A percentile compares a stretch with the other conserved stretches of the same genome.
These are phyloP conservation scores for Petrocephalus microphthalmus DNA, from an alignment of 2,113 vertebrate genomes.

Conservation along the genomic window DNA sequence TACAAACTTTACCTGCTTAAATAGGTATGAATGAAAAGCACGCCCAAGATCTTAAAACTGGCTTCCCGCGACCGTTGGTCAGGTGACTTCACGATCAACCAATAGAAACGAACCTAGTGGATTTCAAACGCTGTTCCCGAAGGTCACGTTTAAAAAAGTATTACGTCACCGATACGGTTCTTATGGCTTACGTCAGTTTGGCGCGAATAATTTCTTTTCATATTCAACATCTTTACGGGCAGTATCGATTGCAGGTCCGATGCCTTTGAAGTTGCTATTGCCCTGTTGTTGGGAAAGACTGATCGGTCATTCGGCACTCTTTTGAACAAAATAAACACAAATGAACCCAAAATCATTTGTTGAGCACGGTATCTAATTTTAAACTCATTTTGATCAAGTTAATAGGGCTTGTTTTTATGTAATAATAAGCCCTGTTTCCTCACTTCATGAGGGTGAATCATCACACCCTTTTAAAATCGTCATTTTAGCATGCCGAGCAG, in stretches of 20 bases:
- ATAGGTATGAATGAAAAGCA: neutral
- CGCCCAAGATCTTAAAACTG: constrained; percentile 49
- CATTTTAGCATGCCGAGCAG: neutral
- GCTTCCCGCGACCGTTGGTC: constrained; percentile 96
- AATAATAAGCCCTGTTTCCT: neutral
- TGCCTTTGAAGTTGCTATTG: neutral
- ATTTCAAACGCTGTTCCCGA: constrained; percentile 73
- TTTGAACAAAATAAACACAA: neutral
- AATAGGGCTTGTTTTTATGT: neutral
- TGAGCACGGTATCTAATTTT: neutral
- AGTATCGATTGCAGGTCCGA: neutral
- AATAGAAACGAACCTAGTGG: constrained; percentile 52
- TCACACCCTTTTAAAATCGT: neutral
- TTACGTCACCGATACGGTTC: neutral
- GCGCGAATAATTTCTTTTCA: constrained; percentile 59
- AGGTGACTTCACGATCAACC: constrained; percentile 56
- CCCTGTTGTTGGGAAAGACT: neutral
- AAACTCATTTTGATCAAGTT: neutral
- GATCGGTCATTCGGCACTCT: neutral
- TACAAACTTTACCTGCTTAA: constrained; percentile 38
- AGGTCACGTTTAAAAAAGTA: constrained; percentile 9
- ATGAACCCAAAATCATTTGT: neutral
- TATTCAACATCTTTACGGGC: neutral
- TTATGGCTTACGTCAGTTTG: constrained; percentile 50
- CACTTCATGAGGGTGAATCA: too few relatives aligned